Evolutionary conservation across 1,140 invertebrate genomes (phyloP), one percentile per base, ranked within the genome.

Genomic region (Aphidius ervi): DNA sequence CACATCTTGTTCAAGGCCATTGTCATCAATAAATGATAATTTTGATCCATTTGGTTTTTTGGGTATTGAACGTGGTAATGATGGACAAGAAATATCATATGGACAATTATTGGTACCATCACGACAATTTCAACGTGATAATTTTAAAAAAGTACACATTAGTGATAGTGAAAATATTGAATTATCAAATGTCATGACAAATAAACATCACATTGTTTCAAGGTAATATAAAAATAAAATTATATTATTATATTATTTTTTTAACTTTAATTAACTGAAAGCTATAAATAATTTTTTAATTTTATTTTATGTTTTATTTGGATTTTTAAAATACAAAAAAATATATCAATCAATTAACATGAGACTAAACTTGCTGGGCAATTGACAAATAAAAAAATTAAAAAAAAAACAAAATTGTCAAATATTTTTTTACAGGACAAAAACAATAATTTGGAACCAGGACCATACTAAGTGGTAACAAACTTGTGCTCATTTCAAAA

Each of bases 1-100:
- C 68, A 86, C 90, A 46, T 90, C 91, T 6, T 89, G 88, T 37
- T 88, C 88, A 61, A 84, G 92, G 62, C 93, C 93, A 7, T 73
- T 95, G 31, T 93, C 92, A 31, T 83, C 90, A 5, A 90, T 93
- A 40, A 91, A 87, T 68, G 92, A 95, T 80, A 87, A 85, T 66
- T 81, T 88, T 47, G 93, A 95, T 83, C 89, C 92, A 9, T 92
- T 92, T 78, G 87, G 92, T 78, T 82, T 92, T 16, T 74, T 95
- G 37, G 92, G 92, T 46, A 84, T 94, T 60, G 89, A 93, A 71
- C 85, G 84, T 75, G 86, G 87, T 46, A 88, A 91, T 73, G 92
- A 94, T 77, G 93, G 92, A 62, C 90, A 90, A 80, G 89, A 92
- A 77, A 88, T 94, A 66, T 95, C 93, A 37, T 95, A 95, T 78